Conservation (phyloP, 2,888 invertebrate genomes). For the Idaea biselata region DNA sequence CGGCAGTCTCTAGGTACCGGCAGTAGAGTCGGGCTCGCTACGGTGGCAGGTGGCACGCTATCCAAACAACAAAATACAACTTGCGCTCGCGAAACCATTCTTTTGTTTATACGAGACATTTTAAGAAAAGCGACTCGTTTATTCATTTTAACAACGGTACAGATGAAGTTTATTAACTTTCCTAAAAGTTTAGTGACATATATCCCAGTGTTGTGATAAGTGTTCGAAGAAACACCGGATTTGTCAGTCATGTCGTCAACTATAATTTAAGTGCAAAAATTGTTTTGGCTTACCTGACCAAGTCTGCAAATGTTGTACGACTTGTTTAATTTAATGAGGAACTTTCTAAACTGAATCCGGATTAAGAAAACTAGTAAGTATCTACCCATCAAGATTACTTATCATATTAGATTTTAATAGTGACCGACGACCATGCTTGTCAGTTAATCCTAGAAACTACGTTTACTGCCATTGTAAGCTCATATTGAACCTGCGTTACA, state of each 20-base stretch:
- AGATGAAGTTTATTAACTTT: constrained; percentile 29
- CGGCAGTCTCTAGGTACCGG: constrained; percentile 48
- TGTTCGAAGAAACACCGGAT: constrained; percentile 64
- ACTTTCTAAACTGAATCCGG: constrained; percentile 29
- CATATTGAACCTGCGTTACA: not conserved
- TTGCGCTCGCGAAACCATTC: constrained; percentile 66
- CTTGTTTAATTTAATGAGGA: constrained; percentile 45
- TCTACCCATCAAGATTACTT: constrained; percentile 2
- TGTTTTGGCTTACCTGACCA: constrained; percentile 54
- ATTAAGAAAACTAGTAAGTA: constrained; percentile 45
- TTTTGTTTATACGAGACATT: constrained; percentile 67
- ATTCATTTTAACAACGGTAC: constrained; percentile 32
- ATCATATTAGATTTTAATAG: not conserved
- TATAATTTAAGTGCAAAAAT: constrained; percentile 72
- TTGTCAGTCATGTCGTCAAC: constrained; percentile 61
- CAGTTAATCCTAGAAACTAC: not conserved
- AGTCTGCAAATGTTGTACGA: constrained; percentile 55
- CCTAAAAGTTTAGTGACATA: constrained; percentile 36
- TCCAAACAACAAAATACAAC: constrained; percentile 45
- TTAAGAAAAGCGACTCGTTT: constrained; percentile 44
- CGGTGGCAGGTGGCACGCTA: constrained; percentile 70
- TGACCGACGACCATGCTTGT: constrained; percentile 1
- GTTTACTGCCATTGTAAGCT: constrained; percentile 1
- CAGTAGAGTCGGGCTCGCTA: constrained; percentile 72
- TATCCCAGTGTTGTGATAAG: constrained; percentile 64